phyloP scores from a whole-genome alignment of 2,797 vertebrate species.

The Cygnus olor region DNA sequence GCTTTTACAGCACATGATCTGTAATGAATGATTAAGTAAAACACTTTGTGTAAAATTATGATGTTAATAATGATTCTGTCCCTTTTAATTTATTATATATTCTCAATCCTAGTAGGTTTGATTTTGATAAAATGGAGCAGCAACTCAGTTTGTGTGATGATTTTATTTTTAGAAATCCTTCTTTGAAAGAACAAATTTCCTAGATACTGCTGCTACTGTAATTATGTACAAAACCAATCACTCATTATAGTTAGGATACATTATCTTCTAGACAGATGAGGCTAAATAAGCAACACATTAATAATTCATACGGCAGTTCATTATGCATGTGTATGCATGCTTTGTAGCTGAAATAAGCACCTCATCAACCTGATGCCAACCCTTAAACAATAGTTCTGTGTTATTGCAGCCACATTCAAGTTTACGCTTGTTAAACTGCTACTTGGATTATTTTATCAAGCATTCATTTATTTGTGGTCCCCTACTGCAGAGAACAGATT shows the following conservation, averaged over 20 bases:
- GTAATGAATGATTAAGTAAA: conserved; percentile 88
- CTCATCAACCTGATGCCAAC: conserved; percentile 97
- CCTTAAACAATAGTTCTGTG: conserved; percentile 96
- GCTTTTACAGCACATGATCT: conserved; percentile 77
- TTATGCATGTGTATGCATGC: conserved; percentile 99
- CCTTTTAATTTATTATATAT: conserved; percentile 80
- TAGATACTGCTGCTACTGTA: conserved; percentile 97
- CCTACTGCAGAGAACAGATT: conserved; percentile 85
- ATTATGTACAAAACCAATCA: conserved; percentile 97
- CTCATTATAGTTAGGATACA: conserved; percentile 99
- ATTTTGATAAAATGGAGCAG: conserved; percentile 81
- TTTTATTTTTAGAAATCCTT: conserved; percentile 85
- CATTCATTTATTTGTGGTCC: conserved; percentile 93
- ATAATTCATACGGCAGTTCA: conserved; percentile 99
- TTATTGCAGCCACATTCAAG: conserved; percentile 91
- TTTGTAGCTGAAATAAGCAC: conserved; percentile 90
- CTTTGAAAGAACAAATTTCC: conserved; percentile 84
- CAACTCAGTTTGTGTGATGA: conserved; percentile 70
- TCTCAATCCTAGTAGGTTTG: conserved; percentile 75
- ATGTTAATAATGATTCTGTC: conserved; percentile 85
- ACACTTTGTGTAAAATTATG: conserved; percentile 85
- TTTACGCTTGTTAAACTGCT: conserved; percentile 99
- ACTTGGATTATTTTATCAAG: conserved; percentile 99
- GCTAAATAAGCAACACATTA: conserved; percentile 99
- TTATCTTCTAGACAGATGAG: conserved; percentile 99